A percentile compares a stretch with the other conserved stretches of the same genome.
Conservation (phyloP, 1,140 invertebrate genomes). For the Apis florea region DNA sequence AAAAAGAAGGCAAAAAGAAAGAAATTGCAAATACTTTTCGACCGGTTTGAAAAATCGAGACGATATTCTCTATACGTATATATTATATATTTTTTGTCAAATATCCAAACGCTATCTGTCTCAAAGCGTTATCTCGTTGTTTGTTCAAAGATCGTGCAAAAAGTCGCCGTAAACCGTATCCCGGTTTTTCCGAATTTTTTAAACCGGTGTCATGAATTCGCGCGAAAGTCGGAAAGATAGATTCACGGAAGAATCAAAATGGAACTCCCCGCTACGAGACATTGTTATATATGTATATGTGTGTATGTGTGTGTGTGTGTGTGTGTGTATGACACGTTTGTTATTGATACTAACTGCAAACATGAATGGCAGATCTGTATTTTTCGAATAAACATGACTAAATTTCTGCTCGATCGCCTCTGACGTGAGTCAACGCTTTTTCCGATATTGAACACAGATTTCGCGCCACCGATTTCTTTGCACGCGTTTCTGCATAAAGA, state of each 20-base stretch:
- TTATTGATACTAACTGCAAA: constrained; percentile 29
- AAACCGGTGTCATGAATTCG: not conserved
- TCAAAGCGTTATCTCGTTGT: not conserved
- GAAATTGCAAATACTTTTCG: not conserved
- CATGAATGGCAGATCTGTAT: constrained; percentile 34
- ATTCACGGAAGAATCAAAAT: constrained; percentile 4
- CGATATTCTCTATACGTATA: not conserved
- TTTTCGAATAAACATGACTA: constrained; percentile 24
- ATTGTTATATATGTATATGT: not conserved
- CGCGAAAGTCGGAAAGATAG: not conserved
- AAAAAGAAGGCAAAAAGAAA: too few species aligned
- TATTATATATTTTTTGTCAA: not conserved
- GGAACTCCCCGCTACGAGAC: constrained; percentile 37
- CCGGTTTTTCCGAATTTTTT: not conserved
- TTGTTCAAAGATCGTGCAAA: not conserved
- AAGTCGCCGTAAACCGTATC: not conserved
- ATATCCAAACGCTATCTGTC: not conserved
- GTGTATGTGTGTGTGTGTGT: too few species aligned
- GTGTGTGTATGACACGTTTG: constrained; percentile 11
- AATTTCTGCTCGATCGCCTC: constrained; percentile 30
- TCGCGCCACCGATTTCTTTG: constrained; percentile 30
- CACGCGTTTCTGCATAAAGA: constrained; percentile 3
- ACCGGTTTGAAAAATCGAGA: not conserved
- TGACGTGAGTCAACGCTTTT: constrained; percentile 32
- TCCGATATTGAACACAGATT: not conserved